A percentile compares a stretch with the other conserved stretches of the same genome.
Conservation (phyloP, 1,140 invertebrate species). For the Arion vulgaris region DNA sequence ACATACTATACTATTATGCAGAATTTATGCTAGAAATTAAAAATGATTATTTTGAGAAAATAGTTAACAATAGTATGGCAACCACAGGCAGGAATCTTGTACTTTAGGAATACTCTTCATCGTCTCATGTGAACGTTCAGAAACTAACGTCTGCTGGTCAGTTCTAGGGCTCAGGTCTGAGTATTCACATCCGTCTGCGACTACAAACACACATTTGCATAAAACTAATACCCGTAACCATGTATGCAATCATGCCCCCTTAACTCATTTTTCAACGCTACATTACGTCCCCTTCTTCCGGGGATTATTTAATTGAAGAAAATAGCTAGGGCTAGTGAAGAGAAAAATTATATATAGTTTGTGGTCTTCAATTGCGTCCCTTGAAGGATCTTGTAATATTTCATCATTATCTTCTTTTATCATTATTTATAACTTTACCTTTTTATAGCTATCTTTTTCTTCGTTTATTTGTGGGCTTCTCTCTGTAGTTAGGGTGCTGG, state of each 20-base stretch:
- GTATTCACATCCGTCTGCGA: neutral
- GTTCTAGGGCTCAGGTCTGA: neutral
- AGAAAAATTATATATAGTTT: neutral
- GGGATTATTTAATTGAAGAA: neutral
- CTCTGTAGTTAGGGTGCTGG: too few relatives aligned
- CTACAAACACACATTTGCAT: constrained; percentile 13
- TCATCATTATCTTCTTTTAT: neutral
- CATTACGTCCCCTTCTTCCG: neutral
- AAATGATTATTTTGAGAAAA: neutral
- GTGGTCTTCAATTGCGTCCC: neutral
- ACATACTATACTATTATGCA: too few relatives aligned
- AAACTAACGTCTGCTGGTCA: neutral
- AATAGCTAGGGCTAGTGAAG: neutral
- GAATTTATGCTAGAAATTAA: too few relatives aligned
- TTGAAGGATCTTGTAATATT: neutral
- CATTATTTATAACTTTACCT: too few relatives aligned
- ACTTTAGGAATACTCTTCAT: neutral
- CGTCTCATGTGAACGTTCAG: neutral
- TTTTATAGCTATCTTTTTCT: too few relatives aligned
- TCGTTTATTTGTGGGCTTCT: too few relatives aligned
- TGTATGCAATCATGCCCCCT: neutral
- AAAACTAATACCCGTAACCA: constrained; percentile 6
- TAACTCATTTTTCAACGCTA: neutral
- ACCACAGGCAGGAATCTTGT: too few relatives aligned
- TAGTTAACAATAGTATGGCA: neutral